Evolutionary conservation across 2,797 vertebrate genomes (phyloP).

Genomic region (Triplophysa yarkandensis): DNA sequence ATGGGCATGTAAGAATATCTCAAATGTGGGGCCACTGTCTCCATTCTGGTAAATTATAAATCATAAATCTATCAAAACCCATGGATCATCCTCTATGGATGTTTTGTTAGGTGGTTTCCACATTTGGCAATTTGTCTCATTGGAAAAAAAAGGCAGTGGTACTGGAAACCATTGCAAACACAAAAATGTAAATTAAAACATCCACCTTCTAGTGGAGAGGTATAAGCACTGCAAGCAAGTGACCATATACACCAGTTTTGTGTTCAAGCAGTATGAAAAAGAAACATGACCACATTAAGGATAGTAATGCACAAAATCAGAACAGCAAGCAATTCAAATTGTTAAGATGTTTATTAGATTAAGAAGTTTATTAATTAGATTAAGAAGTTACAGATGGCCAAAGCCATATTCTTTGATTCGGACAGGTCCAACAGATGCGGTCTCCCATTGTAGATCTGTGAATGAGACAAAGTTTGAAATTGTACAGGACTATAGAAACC

Average conservation of each 20-base stretch:
- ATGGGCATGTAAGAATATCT: too few species aligned
- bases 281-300: neutral
- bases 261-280: neutral
- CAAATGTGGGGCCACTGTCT: too few species aligned
- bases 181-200: neutral
- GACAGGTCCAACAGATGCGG: conserved; percentile 18
- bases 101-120: neutral
- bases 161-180: neutral
- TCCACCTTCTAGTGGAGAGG: conserved; percentile 46
- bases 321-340: neutral
- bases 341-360: neutral
- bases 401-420: conserved; percentile 6
- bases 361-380: neutral
- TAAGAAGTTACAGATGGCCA: neutral
- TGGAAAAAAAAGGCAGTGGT: conserved; percentile 44
- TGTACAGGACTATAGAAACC: neutral
- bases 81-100: neutral
- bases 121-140: conserved; percentile 5
- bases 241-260: too few species aligned
- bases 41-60: too few species aligned
- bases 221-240: conserved; percentile 1
- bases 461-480: neutral
- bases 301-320: neutral
- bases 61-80: too few species aligned
- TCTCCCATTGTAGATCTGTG: neutral